phyloP scores from a whole-genome alignment of 1,140 invertebrate species.

The Drosophila guanche region DNA sequence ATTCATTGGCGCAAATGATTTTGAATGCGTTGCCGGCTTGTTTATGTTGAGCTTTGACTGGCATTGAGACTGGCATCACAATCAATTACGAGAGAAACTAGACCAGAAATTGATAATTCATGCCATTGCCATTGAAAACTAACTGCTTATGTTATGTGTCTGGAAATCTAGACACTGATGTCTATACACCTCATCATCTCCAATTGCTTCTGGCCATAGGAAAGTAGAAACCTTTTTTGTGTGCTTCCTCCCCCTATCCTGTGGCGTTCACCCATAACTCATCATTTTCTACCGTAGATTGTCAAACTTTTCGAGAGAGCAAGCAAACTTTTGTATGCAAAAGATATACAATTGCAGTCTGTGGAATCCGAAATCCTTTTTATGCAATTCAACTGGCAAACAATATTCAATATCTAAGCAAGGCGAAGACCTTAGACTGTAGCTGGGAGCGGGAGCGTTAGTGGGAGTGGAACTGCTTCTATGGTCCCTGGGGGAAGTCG shows the following conservation, averaged over 20 bases:
- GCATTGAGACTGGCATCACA: conserved; percentile 3
- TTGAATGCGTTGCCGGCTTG: conserved; percentile 34
- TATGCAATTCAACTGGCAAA: conserved; percentile 50
- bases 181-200: neutral
- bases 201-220: conserved; percentile 29
- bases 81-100: conserved; percentile 10
- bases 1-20: conserved; percentile 67
- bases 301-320: conserved; percentile 39
- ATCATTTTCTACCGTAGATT: conserved; percentile 39
- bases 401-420: conserved; percentile 30
- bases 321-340: conserved; percentile 43
- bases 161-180: too few relatives aligned
- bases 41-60: conserved; percentile 21
- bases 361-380: conserved; percentile 33
- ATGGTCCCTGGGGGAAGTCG: conserved; percentile 20
- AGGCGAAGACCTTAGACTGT: neutral
- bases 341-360: conserved; percentile 43
- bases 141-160: too few relatives aligned
- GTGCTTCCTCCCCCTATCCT: conserved; percentile 2
- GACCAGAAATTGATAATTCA: conserved; percentile 21
- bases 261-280: conserved; percentile 27
- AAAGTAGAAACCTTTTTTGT: conserved; percentile 33
- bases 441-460: conserved; percentile 7
- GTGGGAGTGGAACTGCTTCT: conserved; percentile 3
- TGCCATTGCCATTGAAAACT: neutral